Percentiles rank a stretch among this genome's conserved stretches.
Evolutionary conservation across 2,797 vertebrate genomes (phyloP).

Genomic region (Sebastes nivosus): DNA sequence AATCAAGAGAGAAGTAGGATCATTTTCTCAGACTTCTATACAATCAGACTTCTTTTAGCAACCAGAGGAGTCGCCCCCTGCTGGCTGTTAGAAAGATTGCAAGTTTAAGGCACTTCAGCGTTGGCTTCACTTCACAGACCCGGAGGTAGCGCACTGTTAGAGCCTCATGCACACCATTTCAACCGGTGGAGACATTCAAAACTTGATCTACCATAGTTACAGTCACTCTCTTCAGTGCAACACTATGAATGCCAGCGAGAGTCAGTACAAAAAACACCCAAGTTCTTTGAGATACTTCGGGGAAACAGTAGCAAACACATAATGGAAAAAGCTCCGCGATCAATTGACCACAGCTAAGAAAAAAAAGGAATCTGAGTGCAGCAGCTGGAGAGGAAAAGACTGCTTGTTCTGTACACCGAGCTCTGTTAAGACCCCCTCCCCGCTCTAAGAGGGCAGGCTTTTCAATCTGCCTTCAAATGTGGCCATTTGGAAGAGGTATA

Average conservation of each 20-base stretch:
- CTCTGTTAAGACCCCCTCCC: not conserved
- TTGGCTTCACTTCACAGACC: fast-evolving
- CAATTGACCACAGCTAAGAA: not conserved
- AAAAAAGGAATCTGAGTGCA: not conserved
- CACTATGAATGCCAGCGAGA: not conserved
- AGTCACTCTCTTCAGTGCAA: no score
- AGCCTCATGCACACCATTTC: no score
- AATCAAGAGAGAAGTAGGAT: no score
- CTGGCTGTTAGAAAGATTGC: fast-evolving
- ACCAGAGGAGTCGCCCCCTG: no score
- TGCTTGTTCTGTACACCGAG: not conserved
- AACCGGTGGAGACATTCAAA: no score
- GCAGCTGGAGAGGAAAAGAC: not conserved
- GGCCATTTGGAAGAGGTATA: no score
- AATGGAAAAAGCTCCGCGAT: not conserved
- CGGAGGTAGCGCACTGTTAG: no score
- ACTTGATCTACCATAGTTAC: no score
- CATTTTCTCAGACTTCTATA: no score
- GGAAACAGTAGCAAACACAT: not conserved
- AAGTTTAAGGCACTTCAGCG: no score
- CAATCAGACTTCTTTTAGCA: no score
- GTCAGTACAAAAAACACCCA: not conserved
- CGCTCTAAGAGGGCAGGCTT: not conserved
- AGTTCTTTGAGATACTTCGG: not conserved
- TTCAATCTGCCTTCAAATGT: not conserved